Conservation (phyloP, 2,888 invertebrate genomes). For the Entomobrya proxima region DNA sequence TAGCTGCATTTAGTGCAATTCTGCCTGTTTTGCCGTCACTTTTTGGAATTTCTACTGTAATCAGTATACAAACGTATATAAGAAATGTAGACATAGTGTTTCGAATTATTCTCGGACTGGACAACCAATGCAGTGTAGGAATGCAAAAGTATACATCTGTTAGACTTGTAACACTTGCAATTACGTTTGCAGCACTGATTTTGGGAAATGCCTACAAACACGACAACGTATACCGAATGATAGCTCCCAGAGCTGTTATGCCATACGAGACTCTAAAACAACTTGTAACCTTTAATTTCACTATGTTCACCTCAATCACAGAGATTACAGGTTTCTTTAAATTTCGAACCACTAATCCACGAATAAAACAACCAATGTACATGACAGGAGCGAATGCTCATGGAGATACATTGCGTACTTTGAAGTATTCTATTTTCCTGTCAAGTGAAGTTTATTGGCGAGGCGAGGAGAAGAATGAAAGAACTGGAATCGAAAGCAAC, state of each 20-base stretch:
- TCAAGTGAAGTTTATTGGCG: too few species aligned
- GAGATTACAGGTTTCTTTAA: too few species aligned
- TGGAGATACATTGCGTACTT: too few species aligned
- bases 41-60: not conserved
- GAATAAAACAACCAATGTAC: too few species aligned
- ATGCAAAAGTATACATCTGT: not conserved
- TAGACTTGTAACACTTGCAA: not conserved
- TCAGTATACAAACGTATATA: not conserved
- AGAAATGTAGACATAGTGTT: not conserved
- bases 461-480: too few species aligned
- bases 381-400: too few species aligned
- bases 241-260: not conserved
- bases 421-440: too few species aligned
- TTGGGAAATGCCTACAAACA: conserved; percentile 24
- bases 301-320: not conserved
- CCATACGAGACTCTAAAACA: not conserved
- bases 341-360: too few species aligned
- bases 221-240: conserved; percentile 1
- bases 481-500: too few species aligned
- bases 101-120: not conserved
- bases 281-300: not conserved
- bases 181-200: not conserved
- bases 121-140: not conserved
- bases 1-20: not conserved
- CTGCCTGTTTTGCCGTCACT: not conserved